Evolutionary conservation across 2,113 vertebrate genomes (phyloP), one percentile per base, ranked within the genome.

Genomic region (Varanus salvator): DNA sequence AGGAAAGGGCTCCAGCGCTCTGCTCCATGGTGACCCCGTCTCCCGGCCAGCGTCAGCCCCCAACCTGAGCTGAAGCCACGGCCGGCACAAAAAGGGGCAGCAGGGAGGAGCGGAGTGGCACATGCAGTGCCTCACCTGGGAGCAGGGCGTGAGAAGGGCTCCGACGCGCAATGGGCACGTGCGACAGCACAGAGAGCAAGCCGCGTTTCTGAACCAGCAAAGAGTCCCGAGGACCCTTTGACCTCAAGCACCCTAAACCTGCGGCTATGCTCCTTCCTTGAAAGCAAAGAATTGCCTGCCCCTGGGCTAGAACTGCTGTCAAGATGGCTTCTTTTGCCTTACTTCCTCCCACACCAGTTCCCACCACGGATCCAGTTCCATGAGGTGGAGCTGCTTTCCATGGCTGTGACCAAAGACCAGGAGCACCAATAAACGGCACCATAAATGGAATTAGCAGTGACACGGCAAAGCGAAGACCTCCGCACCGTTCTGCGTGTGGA

Each of bases 1-100:
- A 38, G 27, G n/a, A 29, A 44, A 38, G 5, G 5, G 8, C 11
- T 3, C 25, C 3, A 1, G 17, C 8, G 2, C 14, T 2, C 27
- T 15, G 3, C 77, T 80, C 4, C 48, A 44, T 1, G 38, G 38
- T 44, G 38, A 3, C 38, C 38, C 38, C 38, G 3, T 44, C 38
- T 44, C 38, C 38, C 3, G 38, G 38, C 38, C 38, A 44, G 38
- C 38, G 38, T 44, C 38, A 44, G 38, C 38, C 38, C 38, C 38
- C 38, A 44, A 3, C 38, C 38, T 19, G n/a, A 34, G 14, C n/a
- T 6, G 8, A 34, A 83, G 80, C 3, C 4, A 19, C 9, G 38
- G 21, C 17, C 60, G 3, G 60, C 60, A 64, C 17, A 11, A 64
- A 64, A 19, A 3, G 38, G 38, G 38, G 38, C 38, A 3, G 38